These are phyloP conservation scores for Caenorhabditis sp. DNA, from an alignment of 2,888 invertebrate genomes.

Conservation along the genomic window DNA sequence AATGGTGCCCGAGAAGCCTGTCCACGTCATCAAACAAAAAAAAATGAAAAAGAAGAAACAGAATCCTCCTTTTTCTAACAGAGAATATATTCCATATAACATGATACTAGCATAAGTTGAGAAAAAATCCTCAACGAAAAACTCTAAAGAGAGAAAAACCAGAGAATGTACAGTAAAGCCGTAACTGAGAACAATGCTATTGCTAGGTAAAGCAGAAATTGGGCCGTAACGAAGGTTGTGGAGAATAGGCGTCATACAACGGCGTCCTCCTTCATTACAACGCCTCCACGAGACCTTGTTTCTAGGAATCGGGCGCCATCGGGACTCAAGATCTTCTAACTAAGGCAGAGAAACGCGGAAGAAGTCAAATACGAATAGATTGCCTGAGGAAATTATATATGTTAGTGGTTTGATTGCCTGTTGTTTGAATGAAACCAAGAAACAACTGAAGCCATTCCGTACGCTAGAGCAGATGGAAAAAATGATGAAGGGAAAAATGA, in stretches of 20 bases:
- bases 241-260: neutral
- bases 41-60: neutral
- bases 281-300: conserved; percentile 37
- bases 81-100: neutral
- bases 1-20: conserved; percentile 40
- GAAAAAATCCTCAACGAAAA: neutral
- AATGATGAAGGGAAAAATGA: neutral
- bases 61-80: neutral
- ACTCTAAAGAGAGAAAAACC: no score
- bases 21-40: conserved; percentile 32
- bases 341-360: neutral
- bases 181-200: neutral
- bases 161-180: neutral
- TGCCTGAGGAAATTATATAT: conserved; percentile 3
- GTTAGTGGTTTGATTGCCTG: neutral
- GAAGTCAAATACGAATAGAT: neutral
- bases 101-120: neutral
- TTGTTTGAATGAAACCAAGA: neutral
- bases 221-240: conserved; percentile 42
- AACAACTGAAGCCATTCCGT: neutral
- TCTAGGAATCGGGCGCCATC: conserved; percentile 37
- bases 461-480: conserved; percentile 20
- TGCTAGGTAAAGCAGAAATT: conserved; percentile 36
- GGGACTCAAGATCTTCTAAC: conserved; percentile 20
- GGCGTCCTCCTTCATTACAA: neutral